Evolutionary conservation across 2,888 invertebrate species (phyloP), one percentile per base, ranked within the genome.

Genomic region (Leptopilina syphax): DNA sequence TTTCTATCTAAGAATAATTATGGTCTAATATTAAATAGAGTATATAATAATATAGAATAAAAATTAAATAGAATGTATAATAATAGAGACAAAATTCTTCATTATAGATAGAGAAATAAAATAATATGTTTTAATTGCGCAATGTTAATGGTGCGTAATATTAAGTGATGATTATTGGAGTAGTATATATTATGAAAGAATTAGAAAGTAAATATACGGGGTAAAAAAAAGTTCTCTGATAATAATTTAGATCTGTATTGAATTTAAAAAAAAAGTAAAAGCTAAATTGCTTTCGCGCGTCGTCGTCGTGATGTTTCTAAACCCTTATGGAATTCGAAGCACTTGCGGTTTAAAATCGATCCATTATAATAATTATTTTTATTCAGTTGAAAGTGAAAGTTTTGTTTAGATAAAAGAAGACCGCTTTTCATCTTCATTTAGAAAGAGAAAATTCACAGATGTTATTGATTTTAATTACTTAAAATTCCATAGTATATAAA

Each of bases 331-430:
- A n/a, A 73, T 34, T 27, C 50, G 34, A 54, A 34, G 57, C 24
- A 73, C 50, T 41, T 73, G 73, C 57, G 73, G 73, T 73, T 73
- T 6, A 67, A 9, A 70, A 50, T 70, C 54, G 54, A 70, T 70
- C 27, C 8, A 54, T 54, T 70, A 24, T 50, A 57, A 34, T 34
- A 73, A 73, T 73, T 73, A 50, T 50, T 47, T 34, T 73, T 57
- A 73, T 73, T 73, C 57, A 70, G 54, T 70, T n/a, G 9, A 34
- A 73, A 73, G 73, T 57, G 73, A 73, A 73, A 73, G 73, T 73
- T 18, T 34, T 44, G 34, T 18, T 10, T 44, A 65, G 65, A 65
- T 34, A 27, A 78, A 13, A 34, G 18, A 24, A 24, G 54, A 63
- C 27, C 47, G 54, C 8, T 70, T 44, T 70, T 54, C 13, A 68